These are phyloP conservation scores for Cheirogaleus medius DNA, from an alignment of 2,113 vertebrate genomes.

Conservation along the genomic window DNA sequence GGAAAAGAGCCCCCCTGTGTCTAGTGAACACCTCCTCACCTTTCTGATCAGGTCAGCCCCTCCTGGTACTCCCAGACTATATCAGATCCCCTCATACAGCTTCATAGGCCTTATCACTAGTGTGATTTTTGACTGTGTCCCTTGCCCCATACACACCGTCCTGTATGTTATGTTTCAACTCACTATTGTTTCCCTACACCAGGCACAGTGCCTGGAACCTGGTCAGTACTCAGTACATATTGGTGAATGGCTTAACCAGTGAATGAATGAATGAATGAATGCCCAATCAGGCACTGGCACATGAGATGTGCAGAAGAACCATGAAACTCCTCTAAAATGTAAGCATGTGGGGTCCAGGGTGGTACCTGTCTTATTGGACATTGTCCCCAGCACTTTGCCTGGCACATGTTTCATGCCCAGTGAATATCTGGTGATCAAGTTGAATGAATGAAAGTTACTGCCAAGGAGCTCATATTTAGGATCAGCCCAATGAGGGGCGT, in stretches of 20 bases:
- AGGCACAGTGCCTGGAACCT: neutral
- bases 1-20: neutral
- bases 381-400: neutral
- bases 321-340: neutral
- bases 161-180: neutral
- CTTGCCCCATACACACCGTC: neutral
- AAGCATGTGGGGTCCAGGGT: accelerated
- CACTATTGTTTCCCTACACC: neutral
- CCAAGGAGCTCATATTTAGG: neutral
- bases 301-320: neutral
- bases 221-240: neutral
- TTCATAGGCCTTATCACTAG: neutral
- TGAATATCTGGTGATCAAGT: neutral
- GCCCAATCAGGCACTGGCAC: neutral
- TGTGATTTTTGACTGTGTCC: neutral
- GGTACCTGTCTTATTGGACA: neutral
- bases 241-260: neutral
- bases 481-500: neutral
- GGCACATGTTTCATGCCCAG: neutral
- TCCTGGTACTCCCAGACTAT: neutral
- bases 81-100: neutral
- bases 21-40: neutral
- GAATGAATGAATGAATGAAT: neutral
- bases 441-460: neutral
- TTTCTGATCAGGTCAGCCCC: neutral